phyloP scores from a whole-genome alignment of 2,113 vertebrate genomes.

The Hemiprocne comata region DNA sequence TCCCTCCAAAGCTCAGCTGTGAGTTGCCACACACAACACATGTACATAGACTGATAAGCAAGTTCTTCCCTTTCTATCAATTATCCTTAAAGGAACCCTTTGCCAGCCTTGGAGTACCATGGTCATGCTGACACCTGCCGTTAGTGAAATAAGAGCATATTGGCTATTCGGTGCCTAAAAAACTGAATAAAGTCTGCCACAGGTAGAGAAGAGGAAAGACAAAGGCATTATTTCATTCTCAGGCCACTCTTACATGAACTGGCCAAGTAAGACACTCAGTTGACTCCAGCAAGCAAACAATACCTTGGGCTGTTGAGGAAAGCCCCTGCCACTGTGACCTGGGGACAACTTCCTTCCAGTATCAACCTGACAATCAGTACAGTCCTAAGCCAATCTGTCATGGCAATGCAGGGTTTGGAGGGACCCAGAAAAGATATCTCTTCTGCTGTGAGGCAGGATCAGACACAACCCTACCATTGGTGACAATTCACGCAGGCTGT shows the following conservation, averaged over 20 bases:
- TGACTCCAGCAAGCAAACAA: neutral
- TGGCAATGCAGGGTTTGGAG: neutral
- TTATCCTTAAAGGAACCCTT: neutral
- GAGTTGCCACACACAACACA: neutral
- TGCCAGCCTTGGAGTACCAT: neutral
- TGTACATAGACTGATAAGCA: neutral
- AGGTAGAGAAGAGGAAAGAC: neutral
- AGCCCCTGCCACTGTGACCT: neutral
- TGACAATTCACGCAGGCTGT: neutral
- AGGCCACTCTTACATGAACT: neutral
- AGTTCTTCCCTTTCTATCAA: neutral
- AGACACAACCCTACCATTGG: neutral
- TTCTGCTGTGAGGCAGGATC: neutral
- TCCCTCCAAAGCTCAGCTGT: neutral
- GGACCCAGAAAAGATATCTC: rapidly evolving
- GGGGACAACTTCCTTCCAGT: neutral
- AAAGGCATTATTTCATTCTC: neutral
- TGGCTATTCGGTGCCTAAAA: neutral
- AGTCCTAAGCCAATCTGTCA: neutral
- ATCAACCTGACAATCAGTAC: neutral
- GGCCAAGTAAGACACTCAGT: neutral
- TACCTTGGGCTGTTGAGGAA: neutral
- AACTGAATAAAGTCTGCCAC: neutral
- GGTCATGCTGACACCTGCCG: neutral
- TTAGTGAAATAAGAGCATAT: neutral